These are phyloP conservation scores for Caenorhabditis afra DNA, from an alignment of 2,888 invertebrate species.

Conservation along the genomic window DNA sequence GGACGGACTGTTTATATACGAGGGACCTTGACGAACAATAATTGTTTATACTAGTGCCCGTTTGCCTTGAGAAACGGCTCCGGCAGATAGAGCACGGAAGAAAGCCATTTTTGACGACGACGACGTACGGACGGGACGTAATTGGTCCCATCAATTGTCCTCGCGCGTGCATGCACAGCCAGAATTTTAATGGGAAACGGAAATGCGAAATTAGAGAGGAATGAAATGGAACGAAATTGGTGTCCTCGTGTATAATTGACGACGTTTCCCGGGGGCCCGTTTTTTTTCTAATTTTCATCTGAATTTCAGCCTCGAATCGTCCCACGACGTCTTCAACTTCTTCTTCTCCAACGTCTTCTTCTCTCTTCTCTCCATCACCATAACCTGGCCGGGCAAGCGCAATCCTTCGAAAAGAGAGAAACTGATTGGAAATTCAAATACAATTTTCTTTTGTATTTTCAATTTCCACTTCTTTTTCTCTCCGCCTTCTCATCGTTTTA, in stretches of 20 bases:
- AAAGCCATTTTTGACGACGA: constrained; percentile 28
- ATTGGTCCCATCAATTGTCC: constrained; percentile 40
- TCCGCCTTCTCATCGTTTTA: no score
- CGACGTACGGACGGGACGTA: no score
- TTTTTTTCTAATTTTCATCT: no score
- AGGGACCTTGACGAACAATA: constrained; percentile 30
- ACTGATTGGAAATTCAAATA: constrained; percentile 8
- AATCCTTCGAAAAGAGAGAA: constrained; percentile 1
- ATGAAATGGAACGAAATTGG: no score
- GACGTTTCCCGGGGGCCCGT: no score
- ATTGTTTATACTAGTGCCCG: constrained; percentile 50
- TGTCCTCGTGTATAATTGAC: background rate
- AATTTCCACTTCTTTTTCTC: background rate
- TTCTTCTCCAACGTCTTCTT: constrained; percentile 11
- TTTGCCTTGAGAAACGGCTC: constrained; percentile 12
- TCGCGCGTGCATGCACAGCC: background rate
- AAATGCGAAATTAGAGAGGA: constrained; percentile 5
- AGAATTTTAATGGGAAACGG: constrained; percentile 20
- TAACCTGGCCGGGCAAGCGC: background rate
- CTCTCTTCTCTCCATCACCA: constrained; percentile 24
- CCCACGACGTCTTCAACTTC: constrained; percentile 22
- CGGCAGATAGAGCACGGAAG: background rate
- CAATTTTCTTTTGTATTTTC: background rate
- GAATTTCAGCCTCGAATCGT: no score
- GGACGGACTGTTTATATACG: constrained; percentile 29